A percentile compares a stretch with the other conserved stretches of the same genome.
phyloP scores from a whole-genome alignment of 2,113 vertebrate genomes.

The Vireo altiloquus region DNA sequence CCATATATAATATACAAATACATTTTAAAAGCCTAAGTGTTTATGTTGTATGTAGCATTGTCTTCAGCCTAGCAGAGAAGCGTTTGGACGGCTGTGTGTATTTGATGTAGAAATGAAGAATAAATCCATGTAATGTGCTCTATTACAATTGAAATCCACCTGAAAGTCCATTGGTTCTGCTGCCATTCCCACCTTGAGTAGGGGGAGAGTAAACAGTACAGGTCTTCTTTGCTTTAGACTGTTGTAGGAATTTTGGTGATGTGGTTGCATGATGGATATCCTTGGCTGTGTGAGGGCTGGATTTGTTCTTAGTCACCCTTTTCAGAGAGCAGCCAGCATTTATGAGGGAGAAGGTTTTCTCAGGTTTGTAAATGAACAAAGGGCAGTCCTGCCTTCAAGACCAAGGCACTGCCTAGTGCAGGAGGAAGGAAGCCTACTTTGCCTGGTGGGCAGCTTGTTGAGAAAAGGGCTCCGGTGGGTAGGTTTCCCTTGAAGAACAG shows the following conservation, averaged over 20 bases:
- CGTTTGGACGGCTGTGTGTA: not conserved
- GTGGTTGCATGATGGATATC: accelerated
- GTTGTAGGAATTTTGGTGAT: not conserved
- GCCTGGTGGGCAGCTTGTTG: not conserved
- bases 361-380: not conserved
- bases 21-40: not conserved
- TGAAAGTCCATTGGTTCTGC: not conserved
- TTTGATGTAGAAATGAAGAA: not conserved
- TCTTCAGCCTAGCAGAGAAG: not conserved
- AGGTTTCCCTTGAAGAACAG: not conserved
- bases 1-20: accelerated
- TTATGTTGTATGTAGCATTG: accelerated
- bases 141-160: not conserved
- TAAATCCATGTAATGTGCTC: not conserved
- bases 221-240: not conserved
- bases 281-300: accelerated
- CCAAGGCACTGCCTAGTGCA: accelerated
- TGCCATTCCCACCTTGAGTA: not conserved
- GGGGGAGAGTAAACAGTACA: not conserved
- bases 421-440: not conserved
- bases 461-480: accelerated
- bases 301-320: not conserved
- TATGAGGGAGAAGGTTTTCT: not conserved
- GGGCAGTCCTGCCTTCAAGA: not conserved
- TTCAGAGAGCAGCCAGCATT: not conserved